These are phyloP conservation scores for Hirtodrosophila duncani DNA, from an alignment of 2,888 invertebrate genomes.

Conservation along the genomic window DNA sequence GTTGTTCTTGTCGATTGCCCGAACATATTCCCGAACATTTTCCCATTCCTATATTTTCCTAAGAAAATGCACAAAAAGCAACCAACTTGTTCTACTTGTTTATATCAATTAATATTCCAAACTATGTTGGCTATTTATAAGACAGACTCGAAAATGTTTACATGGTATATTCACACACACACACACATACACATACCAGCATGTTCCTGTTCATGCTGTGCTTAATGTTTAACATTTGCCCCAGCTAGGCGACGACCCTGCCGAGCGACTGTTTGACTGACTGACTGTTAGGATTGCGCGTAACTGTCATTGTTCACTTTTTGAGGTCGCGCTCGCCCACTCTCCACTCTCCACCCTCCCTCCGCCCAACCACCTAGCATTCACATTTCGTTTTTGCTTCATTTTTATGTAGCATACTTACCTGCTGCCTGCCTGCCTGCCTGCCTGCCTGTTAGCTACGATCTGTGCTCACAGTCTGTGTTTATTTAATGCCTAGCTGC, in stretches of 20 bases:
- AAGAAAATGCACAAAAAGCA: too few relatives aligned
- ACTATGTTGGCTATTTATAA: too few relatives aligned
- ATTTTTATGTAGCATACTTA: slow-evolving; percentile 23
- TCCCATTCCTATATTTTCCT: too few relatives aligned
- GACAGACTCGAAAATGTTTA: too few relatives aligned
- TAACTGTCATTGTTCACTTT: slow-evolving; percentile 58
- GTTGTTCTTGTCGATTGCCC: too few relatives aligned
- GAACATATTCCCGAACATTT: too few relatives aligned
- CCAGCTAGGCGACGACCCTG: too few relatives aligned
- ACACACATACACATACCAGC: slow-evolving; percentile 18
- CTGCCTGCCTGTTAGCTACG: too few relatives aligned
- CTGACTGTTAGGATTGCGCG: slow-evolving; percentile 39
- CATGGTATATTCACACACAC: background rate
- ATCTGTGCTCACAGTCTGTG: too few relatives aligned
- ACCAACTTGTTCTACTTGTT: too few relatives aligned
- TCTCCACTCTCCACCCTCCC: background rate
- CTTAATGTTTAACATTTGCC: slow-evolving; percentile 33
- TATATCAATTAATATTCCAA: too few relatives aligned
- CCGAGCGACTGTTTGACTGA: too few relatives aligned
- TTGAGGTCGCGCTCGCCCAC: background rate
- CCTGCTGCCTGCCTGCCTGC: slow-evolving; percentile 23
- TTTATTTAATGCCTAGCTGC: slow-evolving; percentile 59
- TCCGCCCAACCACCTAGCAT: background rate
- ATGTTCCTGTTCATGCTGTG: slow-evolving; percentile 24
- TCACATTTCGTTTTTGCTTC: background rate